A percentile compares a stretch with the other conserved stretches of the same genome.
phyloP scores from a whole-genome alignment of 2,797 vertebrate genomes.

The Tokudaia tokunoshimensis region DNA sequence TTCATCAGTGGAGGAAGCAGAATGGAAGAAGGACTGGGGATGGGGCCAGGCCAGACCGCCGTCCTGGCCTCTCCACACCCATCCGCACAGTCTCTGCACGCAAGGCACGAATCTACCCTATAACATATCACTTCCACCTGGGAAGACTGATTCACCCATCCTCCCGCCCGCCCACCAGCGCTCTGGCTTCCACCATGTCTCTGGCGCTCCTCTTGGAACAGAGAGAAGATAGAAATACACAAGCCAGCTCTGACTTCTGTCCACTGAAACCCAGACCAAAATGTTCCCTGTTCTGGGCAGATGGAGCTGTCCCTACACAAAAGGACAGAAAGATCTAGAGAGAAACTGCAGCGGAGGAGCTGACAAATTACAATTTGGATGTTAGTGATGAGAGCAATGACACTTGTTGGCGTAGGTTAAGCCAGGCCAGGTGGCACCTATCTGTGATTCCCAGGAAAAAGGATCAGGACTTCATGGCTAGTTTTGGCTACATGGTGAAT shows the following conservation, averaged over 20 bases:
- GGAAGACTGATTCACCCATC: constrained; percentile 26
- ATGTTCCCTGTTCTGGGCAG: constrained; percentile 45
- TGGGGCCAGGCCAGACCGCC: neutral
- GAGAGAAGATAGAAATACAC: neutral
- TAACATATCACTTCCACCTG: neutral
- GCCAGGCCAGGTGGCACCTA: neutral
- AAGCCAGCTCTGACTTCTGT: constrained; percentile 12
- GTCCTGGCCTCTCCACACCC: neutral
- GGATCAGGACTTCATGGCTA: neutral
- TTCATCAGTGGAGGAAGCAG: constrained; percentile 53
- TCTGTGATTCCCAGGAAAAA: neutral
- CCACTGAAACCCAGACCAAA: constrained; percentile 44
- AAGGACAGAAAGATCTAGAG: neutral
- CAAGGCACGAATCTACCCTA: neutral
- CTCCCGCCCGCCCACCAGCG: neutral
- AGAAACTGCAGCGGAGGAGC: neutral
- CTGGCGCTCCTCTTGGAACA: neutral
- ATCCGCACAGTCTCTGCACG: fast-evolving
- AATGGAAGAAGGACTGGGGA: neutral
- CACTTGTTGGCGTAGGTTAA: neutral
- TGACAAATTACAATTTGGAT: neutral
- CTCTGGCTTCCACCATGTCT: neutral
- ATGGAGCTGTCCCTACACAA: constrained; percentile 13
- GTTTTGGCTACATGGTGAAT: neutral
- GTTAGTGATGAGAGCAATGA: neutral